These are phyloP conservation scores for Xiphophorus hellerii DNA, from an alignment of 2,113 vertebrate species.

Conservation along the genomic window DNA sequence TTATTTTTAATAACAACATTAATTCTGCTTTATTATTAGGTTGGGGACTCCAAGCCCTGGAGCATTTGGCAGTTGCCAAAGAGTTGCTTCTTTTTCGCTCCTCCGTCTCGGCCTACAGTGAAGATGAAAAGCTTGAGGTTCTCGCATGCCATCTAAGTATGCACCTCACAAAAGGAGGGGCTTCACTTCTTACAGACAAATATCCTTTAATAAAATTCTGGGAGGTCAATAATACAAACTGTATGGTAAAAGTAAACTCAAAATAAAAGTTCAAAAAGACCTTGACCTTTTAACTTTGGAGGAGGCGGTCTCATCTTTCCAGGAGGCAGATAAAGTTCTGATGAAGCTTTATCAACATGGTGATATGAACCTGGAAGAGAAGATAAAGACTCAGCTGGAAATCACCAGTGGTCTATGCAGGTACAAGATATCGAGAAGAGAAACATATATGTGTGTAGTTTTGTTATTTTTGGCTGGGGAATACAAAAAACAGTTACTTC, in stretches of 20 bases:
- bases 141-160: constrained; percentile 75
- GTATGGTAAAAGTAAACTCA: neutral
- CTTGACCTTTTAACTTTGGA: constrained; percentile 65
- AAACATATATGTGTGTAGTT: neutral
- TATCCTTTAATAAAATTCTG: constrained; percentile 54
- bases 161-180: constrained; percentile 69
- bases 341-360: constrained; percentile 51
- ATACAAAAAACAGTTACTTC: neutral
- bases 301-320: constrained; percentile 59
- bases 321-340: constrained; percentile 52
- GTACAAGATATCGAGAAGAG: constrained; percentile 29
- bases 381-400: constrained; percentile 56
- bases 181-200: constrained; percentile 69
- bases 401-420: constrained; percentile 65
- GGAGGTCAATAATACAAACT: neutral
- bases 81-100: constrained; percentile 47
- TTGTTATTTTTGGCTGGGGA: neutral
- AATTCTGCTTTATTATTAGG: constrained; percentile 31
- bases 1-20: too few relatives aligned
- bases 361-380: constrained; percentile 56
- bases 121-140: constrained; percentile 56
- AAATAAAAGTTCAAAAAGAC: constrained; percentile 11
- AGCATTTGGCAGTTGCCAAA: constrained; percentile 48
- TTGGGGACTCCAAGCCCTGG: constrained; percentile 64
- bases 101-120: constrained; percentile 23